Evolutionary conservation across 1,140 invertebrate genomes (phyloP), one percentile per base, ranked within the genome.

Genomic region (Drosophila neocordata): DNA sequence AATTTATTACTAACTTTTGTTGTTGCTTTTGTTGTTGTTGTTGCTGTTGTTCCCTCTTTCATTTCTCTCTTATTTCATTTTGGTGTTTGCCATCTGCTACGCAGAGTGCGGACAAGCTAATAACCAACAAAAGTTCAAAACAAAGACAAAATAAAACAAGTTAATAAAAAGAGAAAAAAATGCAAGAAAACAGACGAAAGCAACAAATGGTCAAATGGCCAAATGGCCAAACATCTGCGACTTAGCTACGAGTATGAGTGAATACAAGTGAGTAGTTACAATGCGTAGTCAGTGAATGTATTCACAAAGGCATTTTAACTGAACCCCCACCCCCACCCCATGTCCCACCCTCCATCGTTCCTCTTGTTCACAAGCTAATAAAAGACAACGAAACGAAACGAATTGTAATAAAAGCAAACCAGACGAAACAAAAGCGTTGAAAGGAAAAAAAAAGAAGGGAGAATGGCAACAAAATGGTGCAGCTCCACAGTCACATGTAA

Each of bases 1-100:
- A 87, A 87, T 88, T 75, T 87, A 87, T 87, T 69, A 55, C 67
- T 58, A 85, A 78, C 77, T 81, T 85, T 64, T 71, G 5, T n/a
- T 38, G n/a, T 48, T 48, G 12, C 22, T n/a, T 22, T 59, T 11
- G 1, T 5, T 38, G 12, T 57, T 56, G 24, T 24, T 24, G 24
- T 24, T 31, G 1, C 27, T 31, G 27, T 24, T 58, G 4, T 1
- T 37, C 4, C 9, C 38, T 73, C 37, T 38, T 41, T 4, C n/a
- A 13, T 34, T 20, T 51, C 7, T 9, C 22, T 20, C 41, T 31
- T 44, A 48, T 31, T 41, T 41, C n/a, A 65, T 41, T 44, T 20
- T 35, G 55, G 34, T 34, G 35, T 31, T 53, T 62, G 65, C 76
- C 77, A 81, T 73, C 79, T 82, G 79, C 67, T 76, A 74, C 73